Conservation (phyloP, 2,888 invertebrate genomes). For the Mayetiola destructor region DNA sequence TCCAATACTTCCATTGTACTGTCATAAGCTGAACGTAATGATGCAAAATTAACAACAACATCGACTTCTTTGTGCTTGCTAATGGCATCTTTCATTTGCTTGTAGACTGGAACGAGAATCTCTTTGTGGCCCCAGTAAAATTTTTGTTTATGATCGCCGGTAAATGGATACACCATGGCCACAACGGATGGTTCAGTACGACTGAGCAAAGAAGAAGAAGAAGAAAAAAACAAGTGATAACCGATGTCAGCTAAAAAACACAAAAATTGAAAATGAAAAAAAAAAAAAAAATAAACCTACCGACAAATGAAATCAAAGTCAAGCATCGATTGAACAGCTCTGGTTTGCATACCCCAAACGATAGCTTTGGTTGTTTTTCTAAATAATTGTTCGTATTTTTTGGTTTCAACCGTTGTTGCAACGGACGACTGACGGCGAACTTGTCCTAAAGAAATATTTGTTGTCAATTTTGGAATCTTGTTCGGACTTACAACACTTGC, state of each 20-base stretch:
- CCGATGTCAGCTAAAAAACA: neutral
- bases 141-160: slow-evolving; percentile 97
- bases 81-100: slow-evolving; percentile 94
- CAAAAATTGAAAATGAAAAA: slow-evolving; percentile 21
- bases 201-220: slow-evolving; percentile 69
- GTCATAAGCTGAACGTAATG: slow-evolving; percentile 91
- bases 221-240: neutral
- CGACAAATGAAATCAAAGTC: slow-evolving; percentile 37
- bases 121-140: slow-evolving; percentile 99
- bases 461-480: slow-evolving; percentile 8
- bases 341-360: slow-evolving; percentile 98
- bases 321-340: slow-evolving; percentile 66
- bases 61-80: slow-evolving; percentile 87
- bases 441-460: slow-evolving; percentile 33
- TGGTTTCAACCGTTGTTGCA: slow-evolving; percentile 17
- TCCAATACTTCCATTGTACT: slow-evolving; percentile 89
- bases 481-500: slow-evolving; percentile 5
- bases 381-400: slow-evolving; percentile 45
- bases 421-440: slow-evolving; percentile 15
- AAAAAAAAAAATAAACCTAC: slow-evolving; percentile 19
- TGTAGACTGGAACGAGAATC: slow-evolving; percentile 85
- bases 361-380: slow-evolving; percentile 77
- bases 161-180: slow-evolving; percentile 96
- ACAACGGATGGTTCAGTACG: slow-evolving; percentile 83
- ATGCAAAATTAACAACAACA: slow-evolving; percentile 94